These are phyloP conservation scores for Lasioglossum villosulum DNA, from an alignment of 2,888 invertebrate species.

Conservation along the genomic window DNA sequence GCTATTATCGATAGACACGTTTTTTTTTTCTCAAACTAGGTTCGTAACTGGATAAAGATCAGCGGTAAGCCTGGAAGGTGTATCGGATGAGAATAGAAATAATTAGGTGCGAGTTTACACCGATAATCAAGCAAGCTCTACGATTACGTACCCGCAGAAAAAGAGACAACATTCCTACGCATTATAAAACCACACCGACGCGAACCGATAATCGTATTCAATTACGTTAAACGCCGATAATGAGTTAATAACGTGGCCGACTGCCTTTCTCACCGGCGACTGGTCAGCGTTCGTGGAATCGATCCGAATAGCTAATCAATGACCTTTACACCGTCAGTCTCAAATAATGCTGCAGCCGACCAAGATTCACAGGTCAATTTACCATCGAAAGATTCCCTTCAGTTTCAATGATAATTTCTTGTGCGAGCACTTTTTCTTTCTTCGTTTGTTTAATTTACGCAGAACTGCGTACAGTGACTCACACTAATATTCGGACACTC, in stretches of 20 bases:
- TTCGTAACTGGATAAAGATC: not conserved
- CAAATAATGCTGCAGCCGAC: not conserved
- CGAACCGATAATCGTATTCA: constrained; percentile 10
- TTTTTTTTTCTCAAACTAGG: not conserved
- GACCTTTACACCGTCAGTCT: not conserved
- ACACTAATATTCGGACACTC: no score
- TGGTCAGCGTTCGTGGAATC: not conserved
- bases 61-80: not conserved
- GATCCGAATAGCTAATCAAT: not conserved
- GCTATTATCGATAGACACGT: not conserved
- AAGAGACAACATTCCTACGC: constrained; percentile 12
- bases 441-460: no score
- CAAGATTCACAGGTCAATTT: not conserved
- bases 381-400: not conserved
- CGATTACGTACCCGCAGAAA: not conserved
- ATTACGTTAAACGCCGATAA: constrained; percentile 12
- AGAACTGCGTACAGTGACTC: no score
- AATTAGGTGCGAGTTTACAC: not conserved
- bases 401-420: no score
- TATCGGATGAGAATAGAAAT: not conserved
- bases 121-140: not conserved
- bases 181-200: constrained; percentile 3
- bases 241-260: constrained; percentile 27
- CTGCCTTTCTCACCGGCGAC: constrained; percentile 1
- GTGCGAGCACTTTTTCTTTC: no score